Evolutionary conservation across 2,797 vertebrate genomes (phyloP), one percentile per base, ranked within the genome.

Genomic region (Epinephelus awoara): DNA sequence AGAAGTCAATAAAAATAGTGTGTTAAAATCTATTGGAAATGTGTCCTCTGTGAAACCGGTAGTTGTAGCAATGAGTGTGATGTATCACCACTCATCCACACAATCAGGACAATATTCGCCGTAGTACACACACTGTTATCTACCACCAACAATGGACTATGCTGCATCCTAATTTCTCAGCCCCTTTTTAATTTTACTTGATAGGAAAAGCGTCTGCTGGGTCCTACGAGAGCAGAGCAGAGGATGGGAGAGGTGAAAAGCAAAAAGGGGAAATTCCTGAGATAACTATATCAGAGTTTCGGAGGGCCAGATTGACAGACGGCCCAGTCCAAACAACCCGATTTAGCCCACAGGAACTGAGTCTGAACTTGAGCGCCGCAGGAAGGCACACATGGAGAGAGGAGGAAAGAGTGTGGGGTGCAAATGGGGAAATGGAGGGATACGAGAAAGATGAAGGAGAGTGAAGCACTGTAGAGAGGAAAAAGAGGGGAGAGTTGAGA

Each of bases 181-280:
- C 12, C 3, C 14, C 19, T 14, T 59, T 63, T 77, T 77, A 82
- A 80, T 88, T 15, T 5, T 40, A 63, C 90, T 72, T 74, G 54
- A 88, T 63, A 54, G 56, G 80, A 89, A 84, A 88, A 73, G 69
- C 38, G 6, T 67, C 49, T 74, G 67, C 56, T 29, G 76, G 69
- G 55, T 56, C 54, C 65, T 40, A 34, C 54, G 71, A 79, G 75
- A 72, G 75, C 65, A 75, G 46, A 71, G 62, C 62, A 65, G 83
- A 82, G 79, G 85, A 92, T 68, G 71, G 71, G 47, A 67, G 72
- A 81, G 23, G 52, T 49, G 47, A 72, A 63, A 84, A 72, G 70
- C 80, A 82, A 89, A 73, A 77, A 57, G 71, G 90, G 90, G 88
- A 91, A 91, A 95, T 95, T 93, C 93, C 93, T 91, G 62, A 91